Evolutionary conservation across 2,113 vertebrate genomes (phyloP).

Genomic region (Pycnonotus jocosus): DNA sequence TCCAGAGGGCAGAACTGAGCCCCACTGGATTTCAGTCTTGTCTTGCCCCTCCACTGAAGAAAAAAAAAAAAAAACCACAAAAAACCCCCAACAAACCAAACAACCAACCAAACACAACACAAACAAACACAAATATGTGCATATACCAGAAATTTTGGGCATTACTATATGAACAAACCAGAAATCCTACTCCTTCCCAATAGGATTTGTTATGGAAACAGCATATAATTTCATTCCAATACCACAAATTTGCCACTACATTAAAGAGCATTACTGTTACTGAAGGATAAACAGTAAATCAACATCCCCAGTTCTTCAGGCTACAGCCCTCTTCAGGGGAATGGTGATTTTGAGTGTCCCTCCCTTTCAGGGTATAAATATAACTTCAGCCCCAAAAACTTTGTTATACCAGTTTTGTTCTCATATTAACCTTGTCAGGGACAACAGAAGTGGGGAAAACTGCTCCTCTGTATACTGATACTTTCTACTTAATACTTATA

Average conservation of each 20-base stretch:
- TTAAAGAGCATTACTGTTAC: constrained; percentile 15
- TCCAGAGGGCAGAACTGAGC: not conserved
- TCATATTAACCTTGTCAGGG: not conserved
- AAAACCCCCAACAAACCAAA: no score
- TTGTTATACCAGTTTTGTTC: not conserved
- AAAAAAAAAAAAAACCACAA: fast-evolving
- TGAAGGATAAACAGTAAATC: constrained; percentile 3
- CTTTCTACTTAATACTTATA: not conserved
- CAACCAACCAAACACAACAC: not conserved
- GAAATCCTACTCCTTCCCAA: constrained; percentile 43
- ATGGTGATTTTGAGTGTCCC: not conserved
- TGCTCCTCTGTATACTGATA: not conserved
- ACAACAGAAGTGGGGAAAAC: not conserved
- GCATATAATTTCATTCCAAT: constrained; percentile 21
- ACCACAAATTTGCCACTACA: constrained; percentile 21
- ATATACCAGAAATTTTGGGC: not conserved
- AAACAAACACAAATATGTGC: not conserved
- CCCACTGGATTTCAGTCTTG: not conserved
- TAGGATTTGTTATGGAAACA: constrained; percentile 58
- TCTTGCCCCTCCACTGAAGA: not conserved
- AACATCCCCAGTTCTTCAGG: not conserved
- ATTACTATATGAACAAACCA: constrained; percentile 2
- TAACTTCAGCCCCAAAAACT: not conserved
- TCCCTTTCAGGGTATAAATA: constrained; percentile 29
- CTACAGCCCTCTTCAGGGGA: not conserved